Evolutionary conservation across 2,113 vertebrate species (phyloP), one percentile per base, ranked within the genome.

Genomic region (Origma solitaria): DNA sequence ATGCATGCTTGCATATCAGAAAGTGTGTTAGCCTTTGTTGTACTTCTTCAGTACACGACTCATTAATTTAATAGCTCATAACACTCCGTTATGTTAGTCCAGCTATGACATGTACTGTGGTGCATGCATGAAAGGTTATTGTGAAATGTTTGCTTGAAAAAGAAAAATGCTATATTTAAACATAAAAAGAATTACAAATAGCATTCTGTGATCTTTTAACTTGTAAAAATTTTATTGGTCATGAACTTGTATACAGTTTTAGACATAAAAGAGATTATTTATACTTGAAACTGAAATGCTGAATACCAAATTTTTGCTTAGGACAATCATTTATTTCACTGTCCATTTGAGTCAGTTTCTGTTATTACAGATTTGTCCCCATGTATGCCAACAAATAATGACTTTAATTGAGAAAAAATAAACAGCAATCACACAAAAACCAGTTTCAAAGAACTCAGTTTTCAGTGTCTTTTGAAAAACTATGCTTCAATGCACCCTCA

Each of bases 1-100:
- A 84, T 93, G 61, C 76, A 87, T 62, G 86, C 76, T 69, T 92
- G 56, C 65, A 57, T 75, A 80, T 86, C 87, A 70, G 76, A 97
- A 91, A 95, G 30, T 56, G 42, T 86, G 85, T 77, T 96, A 76
- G 86, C 27, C 60, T 77, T 82, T 81, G 94, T 84, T 92, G 51
- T 94, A 96, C 88, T 90, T 96, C 93, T 76, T 96, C 81, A 92
- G 69, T 93, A 81, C 85, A 86, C 51, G 92, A 92, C 70, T 96
- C 92, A 96, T 94, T 96, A 95, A 97, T 97, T 96, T 97, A 96
- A 96, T 95, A 96, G 91, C 94, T 96, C 58, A 62, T 96, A 97
- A 80, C 66, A 88, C 86, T 96, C 81, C 77, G 56, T 97, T 96
- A 86, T 96, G 77, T 94, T 92, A 97, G 76, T 70, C 61, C 40